These are phyloP conservation scores for Subacronicta megacephala DNA, from an alignment of 2,888 invertebrate species.

Conservation along the genomic window DNA sequence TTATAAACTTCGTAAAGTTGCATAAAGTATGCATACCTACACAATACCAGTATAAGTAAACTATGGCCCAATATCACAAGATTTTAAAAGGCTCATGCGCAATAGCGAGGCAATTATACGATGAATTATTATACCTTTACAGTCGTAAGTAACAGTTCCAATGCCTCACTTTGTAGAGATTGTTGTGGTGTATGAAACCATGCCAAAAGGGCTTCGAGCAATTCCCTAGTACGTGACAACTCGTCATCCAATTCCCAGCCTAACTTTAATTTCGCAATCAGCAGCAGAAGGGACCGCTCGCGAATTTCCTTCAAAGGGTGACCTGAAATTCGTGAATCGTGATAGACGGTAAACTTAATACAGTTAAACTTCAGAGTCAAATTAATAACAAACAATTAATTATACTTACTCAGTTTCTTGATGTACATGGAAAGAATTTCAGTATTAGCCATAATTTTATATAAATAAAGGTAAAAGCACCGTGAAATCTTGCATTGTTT, in stretches of 20 bases:
- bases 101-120: no score
- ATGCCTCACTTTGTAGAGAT: slow-evolving; percentile 88
- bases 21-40: no score
- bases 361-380: neutral
- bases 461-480: neutral
- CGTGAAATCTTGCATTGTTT: slow-evolving; percentile 38
- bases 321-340: slow-evolving; percentile 70
- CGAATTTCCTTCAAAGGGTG: slow-evolving; percentile 90
- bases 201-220: slow-evolving; percentile 89
- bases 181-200: slow-evolving; percentile 90
- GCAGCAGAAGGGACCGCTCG: slow-evolving; percentile 85
- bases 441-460: slow-evolving; percentile 52
- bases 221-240: slow-evolving; percentile 88
- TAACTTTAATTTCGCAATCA: slow-evolving; percentile 90
- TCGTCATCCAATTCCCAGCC: slow-evolving; percentile 91
- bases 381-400: neutral
- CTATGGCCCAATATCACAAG: no score
- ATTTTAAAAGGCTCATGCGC: no score
- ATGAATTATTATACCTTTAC: slow-evolving; percentile 82
- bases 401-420: slow-evolving; percentile 74
- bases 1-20: no score
- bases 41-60: no score
- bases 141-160: slow-evolving; percentile 88
- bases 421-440: slow-evolving; percentile 67
- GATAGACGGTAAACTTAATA: neutral